A percentile compares a stretch with the other conserved stretches of the same genome.
Evolutionary conservation across 2,888 invertebrate species (phyloP).

Genomic region (Hemistola chrysoprasaria): DNA sequence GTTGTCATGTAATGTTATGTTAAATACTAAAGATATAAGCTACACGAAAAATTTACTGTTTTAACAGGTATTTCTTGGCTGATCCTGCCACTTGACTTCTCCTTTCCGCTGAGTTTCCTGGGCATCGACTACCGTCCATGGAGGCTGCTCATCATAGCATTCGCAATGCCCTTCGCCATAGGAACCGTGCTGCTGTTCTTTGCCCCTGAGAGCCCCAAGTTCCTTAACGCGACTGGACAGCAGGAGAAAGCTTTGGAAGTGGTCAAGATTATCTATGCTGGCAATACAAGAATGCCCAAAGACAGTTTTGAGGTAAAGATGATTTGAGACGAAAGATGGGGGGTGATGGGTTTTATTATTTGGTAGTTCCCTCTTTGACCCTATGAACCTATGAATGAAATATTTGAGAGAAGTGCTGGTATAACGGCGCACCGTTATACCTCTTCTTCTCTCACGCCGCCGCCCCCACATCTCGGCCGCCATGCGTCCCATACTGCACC

Average conservation of each 20-base stretch:
- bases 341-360: too few species aligned
- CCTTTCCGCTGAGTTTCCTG: constrained; percentile 65
- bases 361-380: too few species aligned
- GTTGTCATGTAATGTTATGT: too few species aligned
- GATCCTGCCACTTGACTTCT: constrained; percentile 83
- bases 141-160: constrained; percentile 86
- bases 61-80: constrained; percentile 85
- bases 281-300: constrained; percentile 49
- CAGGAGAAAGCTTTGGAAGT: constrained; percentile 80
- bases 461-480: too few species aligned
- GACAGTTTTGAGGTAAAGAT: constrained; percentile 63
- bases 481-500: too few species aligned
- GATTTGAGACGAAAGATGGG: too few species aligned
- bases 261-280: constrained; percentile 60
- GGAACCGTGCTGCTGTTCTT: constrained; percentile 80
- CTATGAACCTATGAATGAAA: too few species aligned
- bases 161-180: constrained; percentile 84
- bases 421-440: too few species aligned
- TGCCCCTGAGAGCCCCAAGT: constrained; percentile 92
- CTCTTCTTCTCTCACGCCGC: too few species aligned
- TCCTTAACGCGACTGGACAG: constrained; percentile 84
- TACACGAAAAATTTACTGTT: too few species aligned
- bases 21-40: too few species aligned
- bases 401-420: too few species aligned
- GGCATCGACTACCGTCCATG: constrained; percentile 86